Evolutionary conservation across 2,113 vertebrate species (phyloP).

Genomic region (Alligator sinensis): DNA sequence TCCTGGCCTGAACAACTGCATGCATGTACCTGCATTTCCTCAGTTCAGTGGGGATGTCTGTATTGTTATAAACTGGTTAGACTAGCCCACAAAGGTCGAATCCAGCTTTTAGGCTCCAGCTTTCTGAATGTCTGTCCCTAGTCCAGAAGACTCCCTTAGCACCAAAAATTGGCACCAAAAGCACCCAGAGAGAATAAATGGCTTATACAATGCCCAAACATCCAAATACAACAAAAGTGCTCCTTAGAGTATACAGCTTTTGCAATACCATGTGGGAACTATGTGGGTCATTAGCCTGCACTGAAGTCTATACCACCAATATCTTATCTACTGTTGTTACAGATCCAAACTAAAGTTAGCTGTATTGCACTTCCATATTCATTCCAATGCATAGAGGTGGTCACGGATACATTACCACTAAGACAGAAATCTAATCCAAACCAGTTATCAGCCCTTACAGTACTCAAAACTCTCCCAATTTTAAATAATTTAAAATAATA

Average conservation of each 20-base stretch:
- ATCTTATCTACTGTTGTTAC: background rate
- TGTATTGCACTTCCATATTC: background rate
- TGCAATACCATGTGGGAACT: background rate
- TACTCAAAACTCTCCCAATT: background rate
- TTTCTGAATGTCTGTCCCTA: no score
- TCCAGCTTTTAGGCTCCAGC: no score
- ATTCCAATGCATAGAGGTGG: background rate
- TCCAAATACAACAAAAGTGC: rapidly evolving
- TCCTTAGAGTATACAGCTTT: background rate
- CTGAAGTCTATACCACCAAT: background rate
- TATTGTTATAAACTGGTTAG: no score
- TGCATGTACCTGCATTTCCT: no score
- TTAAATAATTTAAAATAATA: constrained; percentile 39
- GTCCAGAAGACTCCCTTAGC: background rate
- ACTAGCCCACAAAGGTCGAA: no score
- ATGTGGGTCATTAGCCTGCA: no score
- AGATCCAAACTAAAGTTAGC: background rate
- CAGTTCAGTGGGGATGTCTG: no score
- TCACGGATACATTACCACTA: background rate
- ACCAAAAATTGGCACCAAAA: background rate
- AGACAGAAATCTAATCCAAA: rapidly evolving
- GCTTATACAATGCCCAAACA: constrained; percentile 3
- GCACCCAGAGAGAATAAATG: background rate
- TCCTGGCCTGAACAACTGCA: no score
- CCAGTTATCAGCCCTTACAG: rapidly evolving